Conservation (phyloP, 64 coral and sea anemone genomes). For the Stichodactyla mertensii region DNA sequence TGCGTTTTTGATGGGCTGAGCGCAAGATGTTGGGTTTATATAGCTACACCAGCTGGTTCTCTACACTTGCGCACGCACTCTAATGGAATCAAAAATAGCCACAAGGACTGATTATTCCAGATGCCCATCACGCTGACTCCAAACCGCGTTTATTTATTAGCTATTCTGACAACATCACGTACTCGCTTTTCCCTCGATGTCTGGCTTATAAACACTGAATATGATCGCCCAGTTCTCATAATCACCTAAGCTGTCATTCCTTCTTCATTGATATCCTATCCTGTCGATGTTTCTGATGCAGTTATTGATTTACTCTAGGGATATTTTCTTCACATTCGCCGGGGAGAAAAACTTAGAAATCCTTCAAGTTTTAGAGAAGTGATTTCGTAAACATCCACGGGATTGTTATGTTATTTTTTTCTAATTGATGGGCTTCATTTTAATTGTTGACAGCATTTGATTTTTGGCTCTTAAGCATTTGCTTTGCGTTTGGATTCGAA, state of each 20-base stretch:
- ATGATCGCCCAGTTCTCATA: background rate
- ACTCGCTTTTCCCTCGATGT: background rate
- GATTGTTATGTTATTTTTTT: background rate
- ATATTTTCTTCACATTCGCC: background rate
- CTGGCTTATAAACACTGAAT: background rate
- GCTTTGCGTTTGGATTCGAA: background rate
- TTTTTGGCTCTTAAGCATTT: background rate
- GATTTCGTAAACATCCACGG: background rate
- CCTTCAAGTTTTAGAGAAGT: background rate
- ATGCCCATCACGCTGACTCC: constrained; percentile 1
- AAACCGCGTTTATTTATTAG: constrained; percentile 12
- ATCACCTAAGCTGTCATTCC: background rate
- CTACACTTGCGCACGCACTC: background rate
- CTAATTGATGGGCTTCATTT: background rate
- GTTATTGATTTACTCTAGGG: background rate
- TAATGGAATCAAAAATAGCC: constrained; percentile 5
- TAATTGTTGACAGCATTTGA: background rate
- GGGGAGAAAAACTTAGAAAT: background rate
- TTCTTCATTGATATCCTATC: background rate
- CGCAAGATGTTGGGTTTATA: constrained; percentile 1
- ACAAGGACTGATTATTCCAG: constrained; percentile 3
- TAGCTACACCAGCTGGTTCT: background rate
- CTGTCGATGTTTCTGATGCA: background rate
- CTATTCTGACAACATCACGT: constrained; percentile 25
- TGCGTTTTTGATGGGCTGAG: background rate